Percentiles rank a stretch among this genome's conserved stretches.
These are phyloP conservation scores for Cephus runcator DNA, from an alignment of 2,888 invertebrate genomes.

Conservation along the genomic window DNA sequence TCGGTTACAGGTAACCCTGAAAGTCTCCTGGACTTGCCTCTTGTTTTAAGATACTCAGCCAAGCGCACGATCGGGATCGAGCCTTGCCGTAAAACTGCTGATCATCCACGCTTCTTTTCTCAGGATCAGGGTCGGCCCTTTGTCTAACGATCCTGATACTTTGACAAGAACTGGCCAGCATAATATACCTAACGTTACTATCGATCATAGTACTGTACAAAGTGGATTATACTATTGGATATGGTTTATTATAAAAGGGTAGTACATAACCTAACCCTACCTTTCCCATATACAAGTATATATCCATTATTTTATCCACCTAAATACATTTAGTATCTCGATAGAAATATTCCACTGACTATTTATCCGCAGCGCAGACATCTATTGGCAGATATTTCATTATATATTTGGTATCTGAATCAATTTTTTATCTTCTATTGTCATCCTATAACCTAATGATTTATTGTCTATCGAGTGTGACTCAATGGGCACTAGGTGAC, in stretches of 20 bases:
- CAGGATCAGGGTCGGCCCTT: constrained; percentile 16
- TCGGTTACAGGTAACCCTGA: not conserved
- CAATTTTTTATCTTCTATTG: constrained; percentile 40
- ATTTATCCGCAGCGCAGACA: not conserved
- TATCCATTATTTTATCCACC: not conserved
- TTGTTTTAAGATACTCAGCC: constrained; percentile 15
- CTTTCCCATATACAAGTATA: not conserved
- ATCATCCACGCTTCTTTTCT: constrained; percentile 14
- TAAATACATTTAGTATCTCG: not conserved
- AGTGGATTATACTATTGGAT: not conserved
- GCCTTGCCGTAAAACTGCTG: constrained; percentile 10
- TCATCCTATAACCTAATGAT: constrained; percentile 45
- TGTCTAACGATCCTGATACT: not conserved
- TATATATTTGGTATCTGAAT: constrained; percentile 26
- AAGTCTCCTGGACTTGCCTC: constrained; percentile 4
- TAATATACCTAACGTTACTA: not conserved
- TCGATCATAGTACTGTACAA: not conserved
- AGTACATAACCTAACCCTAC: not conserved
- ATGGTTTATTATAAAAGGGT: not conserved
- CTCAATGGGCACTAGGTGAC: constrained; percentile 43
- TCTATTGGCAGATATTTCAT: not conserved
- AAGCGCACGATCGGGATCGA: constrained; percentile 17
- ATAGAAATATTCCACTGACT: not conserved
- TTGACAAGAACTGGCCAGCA: not conserved
- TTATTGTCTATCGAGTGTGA: constrained; percentile 39